A percentile compares a stretch with the other conserved stretches of the same genome.
These are phyloP conservation scores for Muscicapa comitata DNA, from an alignment of 2,797 vertebrate species.

Conservation along the genomic window DNA sequence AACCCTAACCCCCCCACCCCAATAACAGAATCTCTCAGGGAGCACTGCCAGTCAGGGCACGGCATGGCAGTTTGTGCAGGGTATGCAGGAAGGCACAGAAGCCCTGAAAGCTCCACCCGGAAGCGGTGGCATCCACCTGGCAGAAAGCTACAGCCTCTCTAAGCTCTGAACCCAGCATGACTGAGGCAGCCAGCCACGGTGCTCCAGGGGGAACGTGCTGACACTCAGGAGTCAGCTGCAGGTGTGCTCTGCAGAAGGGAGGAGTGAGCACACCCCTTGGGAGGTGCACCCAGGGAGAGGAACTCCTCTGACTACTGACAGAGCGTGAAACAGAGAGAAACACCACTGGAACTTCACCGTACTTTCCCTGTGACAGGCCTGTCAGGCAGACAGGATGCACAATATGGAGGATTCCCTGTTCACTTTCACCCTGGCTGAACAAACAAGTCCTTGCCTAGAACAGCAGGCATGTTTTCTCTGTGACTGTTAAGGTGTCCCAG, in stretches of 20 bases:
- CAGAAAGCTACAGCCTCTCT: background rate
- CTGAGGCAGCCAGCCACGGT: background rate
- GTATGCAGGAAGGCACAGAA: background rate
- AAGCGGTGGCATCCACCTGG: background rate
- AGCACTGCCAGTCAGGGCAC: background rate
- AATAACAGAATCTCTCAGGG: background rate
- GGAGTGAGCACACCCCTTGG: background rate
- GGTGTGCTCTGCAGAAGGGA: background rate
- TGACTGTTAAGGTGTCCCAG: background rate
- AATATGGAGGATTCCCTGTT: background rate
- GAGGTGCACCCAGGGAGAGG: background rate
- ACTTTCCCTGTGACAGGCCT: background rate
- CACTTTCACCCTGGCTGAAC: background rate
- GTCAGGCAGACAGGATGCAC: background rate
- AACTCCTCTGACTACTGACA: background rate
- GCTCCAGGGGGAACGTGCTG: accelerated
- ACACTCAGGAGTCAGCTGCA: background rate
- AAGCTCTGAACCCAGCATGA: background rate
- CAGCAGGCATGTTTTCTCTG: background rate
- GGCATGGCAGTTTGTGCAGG: background rate
- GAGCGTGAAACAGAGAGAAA: background rate
- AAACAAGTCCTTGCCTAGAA: background rate
- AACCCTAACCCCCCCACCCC: accelerated
- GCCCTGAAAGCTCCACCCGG: background rate
- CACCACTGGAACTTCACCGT: background rate